These are phyloP conservation scores for Agriopis leucophaearia DNA, from an alignment of 2,888 invertebrate species.

Conservation along the genomic window DNA sequence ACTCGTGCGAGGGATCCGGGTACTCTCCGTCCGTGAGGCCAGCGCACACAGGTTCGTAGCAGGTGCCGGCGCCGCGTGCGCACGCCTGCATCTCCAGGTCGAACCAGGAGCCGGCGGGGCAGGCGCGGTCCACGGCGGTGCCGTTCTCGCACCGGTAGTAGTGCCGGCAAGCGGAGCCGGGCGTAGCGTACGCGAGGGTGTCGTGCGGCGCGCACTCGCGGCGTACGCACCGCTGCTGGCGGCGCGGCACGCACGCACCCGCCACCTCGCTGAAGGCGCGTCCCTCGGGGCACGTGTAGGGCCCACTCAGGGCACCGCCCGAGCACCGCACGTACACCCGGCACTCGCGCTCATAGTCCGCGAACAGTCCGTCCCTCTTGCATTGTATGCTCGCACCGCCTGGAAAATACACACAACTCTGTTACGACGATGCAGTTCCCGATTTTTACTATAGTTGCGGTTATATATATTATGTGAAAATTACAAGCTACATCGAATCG, in stretches of 20 bases:
- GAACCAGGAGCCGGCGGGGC: constrained; percentile 85
- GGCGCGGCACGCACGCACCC: constrained; percentile 73
- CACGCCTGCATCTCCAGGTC: constrained; percentile 84
- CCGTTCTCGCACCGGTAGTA: constrained; percentile 87
- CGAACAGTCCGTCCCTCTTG: constrained; percentile 74
- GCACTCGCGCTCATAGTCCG: constrained; percentile 78
- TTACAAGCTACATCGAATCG: not conserved
- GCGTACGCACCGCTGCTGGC: constrained; percentile 71
- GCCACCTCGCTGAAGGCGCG: constrained; percentile 77
- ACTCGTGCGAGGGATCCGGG: constrained; percentile 86
- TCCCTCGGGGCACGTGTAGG: constrained; percentile 72
- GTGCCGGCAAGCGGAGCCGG: constrained; percentile 85
- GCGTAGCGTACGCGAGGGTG: constrained; percentile 80
- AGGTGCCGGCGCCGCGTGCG: constrained; percentile 83
- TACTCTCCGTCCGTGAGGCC: constrained; percentile 86
- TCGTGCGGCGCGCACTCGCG: constrained; percentile 73
- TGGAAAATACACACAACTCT: constrained; percentile 52
- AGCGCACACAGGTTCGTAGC: constrained; percentile 87
- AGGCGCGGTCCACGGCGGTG: constrained; percentile 77
- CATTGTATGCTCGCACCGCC: constrained; percentile 66
- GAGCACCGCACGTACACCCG: constrained; percentile 78
- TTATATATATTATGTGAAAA: constrained; percentile 1
- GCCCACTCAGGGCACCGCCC: constrained; percentile 61
- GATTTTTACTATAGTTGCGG: not conserved
- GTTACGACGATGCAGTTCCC: not conserved